Conservation (phyloP, 2,113 vertebrate genomes). For the Reinhardtius hippoglossoides region DNA sequence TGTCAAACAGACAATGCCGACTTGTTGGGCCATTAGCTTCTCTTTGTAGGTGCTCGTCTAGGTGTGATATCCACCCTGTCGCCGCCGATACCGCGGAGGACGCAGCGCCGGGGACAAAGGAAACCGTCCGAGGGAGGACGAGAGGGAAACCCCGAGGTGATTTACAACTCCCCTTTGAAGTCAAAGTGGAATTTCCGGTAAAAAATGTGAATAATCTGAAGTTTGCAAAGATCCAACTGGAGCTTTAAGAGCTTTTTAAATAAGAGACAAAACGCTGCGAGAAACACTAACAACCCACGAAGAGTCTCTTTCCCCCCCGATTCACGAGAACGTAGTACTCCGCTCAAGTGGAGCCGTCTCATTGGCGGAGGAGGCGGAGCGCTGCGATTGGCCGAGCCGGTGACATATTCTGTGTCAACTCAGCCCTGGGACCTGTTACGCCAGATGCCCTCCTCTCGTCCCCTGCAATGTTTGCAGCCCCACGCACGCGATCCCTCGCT, state of each 20-base stretch:
- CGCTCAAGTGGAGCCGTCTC: conserved; percentile 21
- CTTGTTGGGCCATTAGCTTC: conserved; percentile 71
- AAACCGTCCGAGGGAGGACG: neutral
- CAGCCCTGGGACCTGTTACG: conserved; percentile 81
- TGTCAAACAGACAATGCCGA: conserved; percentile 74
- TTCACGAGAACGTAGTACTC: conserved; percentile 72
- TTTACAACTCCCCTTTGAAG: conserved; percentile 20
- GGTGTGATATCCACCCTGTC: conserved; percentile 69
- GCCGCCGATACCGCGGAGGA: conserved; percentile 17
- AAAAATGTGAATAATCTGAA: conserved; percentile 29
- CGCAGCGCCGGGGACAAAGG: conserved; percentile 26
- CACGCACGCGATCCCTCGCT: conserved; percentile 83
- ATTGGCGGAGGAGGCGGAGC: conserved; percentile 60
- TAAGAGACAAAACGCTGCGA: neutral
- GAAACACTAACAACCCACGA: neutral
- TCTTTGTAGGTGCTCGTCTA: conserved; percentile 73
- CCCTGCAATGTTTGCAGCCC: conserved; percentile 83
- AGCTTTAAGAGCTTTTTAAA: neutral
- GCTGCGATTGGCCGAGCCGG: conserved; percentile 66
- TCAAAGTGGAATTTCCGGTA: neutral
- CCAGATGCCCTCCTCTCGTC: conserved; percentile 83
- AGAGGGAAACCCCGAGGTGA: too few relatives aligned
- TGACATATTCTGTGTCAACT: conserved; percentile 67
- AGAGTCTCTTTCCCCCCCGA: conserved; percentile 4
- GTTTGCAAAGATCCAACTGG: too few relatives aligned